A percentile compares a stretch with the other conserved stretches of the same genome.
Evolutionary conservation across 2,888 invertebrate genomes (phyloP).

Genomic region (Branchellion lobata): DNA sequence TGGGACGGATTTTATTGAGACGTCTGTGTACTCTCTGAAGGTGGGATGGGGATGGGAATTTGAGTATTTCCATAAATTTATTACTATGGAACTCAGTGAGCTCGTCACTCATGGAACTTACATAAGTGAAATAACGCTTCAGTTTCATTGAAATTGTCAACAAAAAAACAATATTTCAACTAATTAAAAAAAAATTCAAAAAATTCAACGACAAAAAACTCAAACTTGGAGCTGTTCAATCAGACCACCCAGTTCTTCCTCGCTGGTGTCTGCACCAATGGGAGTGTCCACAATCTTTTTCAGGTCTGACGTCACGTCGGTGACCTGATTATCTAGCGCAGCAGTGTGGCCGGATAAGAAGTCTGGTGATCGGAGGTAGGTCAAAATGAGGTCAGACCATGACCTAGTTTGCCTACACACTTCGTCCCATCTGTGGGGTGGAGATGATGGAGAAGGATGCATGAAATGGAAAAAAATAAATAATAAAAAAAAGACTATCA

Average conservation of each 20-base stretch:
- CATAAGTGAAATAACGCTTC: no score
- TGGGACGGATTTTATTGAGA: no score
- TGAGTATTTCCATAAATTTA: no score
- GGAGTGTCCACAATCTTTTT: background rate
- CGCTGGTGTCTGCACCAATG: background rate
- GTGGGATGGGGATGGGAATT: no score
- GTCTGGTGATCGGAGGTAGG: background rate
- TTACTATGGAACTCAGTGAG: no score
- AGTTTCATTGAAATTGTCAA: no score
- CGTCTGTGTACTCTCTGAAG: no score
- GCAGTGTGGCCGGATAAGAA: background rate
- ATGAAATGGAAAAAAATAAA: no score
- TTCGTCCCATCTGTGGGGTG: slow-evolving; percentile 10
- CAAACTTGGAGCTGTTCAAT: background rate
- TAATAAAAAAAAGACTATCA: no score
- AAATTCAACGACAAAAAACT: background rate
- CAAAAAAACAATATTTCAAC: no score
- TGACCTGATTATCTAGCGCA: background rate
- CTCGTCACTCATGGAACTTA: no score
- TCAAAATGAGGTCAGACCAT: background rate
- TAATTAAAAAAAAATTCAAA: background rate
- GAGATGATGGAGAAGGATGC: no score
- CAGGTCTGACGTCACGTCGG: background rate
- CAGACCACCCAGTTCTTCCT: background rate
- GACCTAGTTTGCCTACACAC: background rate